These are phyloP conservation scores for Coreoperca whiteheadi DNA, from an alignment of 2,113 vertebrate species.

Conservation along the genomic window DNA sequence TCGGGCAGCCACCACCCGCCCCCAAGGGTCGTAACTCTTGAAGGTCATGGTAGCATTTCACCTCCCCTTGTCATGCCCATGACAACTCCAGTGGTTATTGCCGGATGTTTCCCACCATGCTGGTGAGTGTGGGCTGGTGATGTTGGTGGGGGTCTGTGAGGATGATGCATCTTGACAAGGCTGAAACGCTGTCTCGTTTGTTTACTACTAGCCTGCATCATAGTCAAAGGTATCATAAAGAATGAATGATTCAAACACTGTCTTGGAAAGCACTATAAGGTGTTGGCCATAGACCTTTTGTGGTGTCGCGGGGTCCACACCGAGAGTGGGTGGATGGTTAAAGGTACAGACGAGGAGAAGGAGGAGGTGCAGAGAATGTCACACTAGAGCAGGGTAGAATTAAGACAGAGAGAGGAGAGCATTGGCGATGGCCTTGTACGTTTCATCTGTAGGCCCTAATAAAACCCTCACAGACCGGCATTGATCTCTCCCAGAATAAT, in stretches of 20 bases:
- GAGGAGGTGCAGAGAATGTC: constrained; percentile 35
- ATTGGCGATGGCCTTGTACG: constrained; percentile 71
- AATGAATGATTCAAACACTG: constrained; percentile 74
- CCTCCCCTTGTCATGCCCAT: constrained; percentile 32
- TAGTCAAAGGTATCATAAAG: constrained; percentile 58
- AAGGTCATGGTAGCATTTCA: constrained; percentile 74
- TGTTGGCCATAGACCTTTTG: not conserved
- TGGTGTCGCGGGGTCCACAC: constrained; percentile 9
- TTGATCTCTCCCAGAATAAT: constrained; percentile 84
- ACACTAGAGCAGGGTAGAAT: constrained; percentile 46
- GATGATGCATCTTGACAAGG: constrained; percentile 53
- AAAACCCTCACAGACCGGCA: constrained; percentile 80
- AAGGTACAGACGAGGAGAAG: constrained; percentile 22
- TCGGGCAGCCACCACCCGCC: constrained; percentile 23
- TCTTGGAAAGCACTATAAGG: constrained; percentile 27
- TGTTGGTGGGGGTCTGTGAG: constrained; percentile 34
- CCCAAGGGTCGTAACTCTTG: constrained; percentile 62
- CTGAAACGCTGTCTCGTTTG: constrained; percentile 56
- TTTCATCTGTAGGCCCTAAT: constrained; percentile 80
- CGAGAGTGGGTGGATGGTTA: constrained; percentile 1
- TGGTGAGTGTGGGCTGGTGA: constrained; percentile 9
- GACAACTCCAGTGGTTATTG: constrained; percentile 50
- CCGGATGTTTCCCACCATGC: constrained; percentile 49
- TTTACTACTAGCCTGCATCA: constrained; percentile 64
- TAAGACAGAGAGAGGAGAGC: constrained; percentile 70